Evolutionary conservation across 2,113 vertebrate genomes (phyloP), one percentile per base, ranked within the genome.

Genomic region (Stegostoma tigrinum): DNA sequence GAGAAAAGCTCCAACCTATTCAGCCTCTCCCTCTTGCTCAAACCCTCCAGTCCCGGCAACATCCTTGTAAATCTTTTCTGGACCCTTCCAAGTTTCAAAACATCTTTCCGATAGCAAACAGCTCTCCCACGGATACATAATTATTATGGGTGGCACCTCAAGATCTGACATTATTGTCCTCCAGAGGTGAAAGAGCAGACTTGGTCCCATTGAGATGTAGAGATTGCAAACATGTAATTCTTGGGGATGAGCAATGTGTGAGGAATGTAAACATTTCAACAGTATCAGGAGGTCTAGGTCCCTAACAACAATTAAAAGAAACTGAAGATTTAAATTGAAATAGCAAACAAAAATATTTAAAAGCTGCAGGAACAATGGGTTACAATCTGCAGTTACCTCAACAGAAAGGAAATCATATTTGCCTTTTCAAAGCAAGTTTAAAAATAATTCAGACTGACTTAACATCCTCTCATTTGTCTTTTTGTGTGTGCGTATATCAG

Each of bases 371-470:
- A 67, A 67, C 17, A 93, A 66, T 38, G 38, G 34, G 34, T 55
- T 38, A 93, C 27, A 64, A 38, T 34, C 89, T 61, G 64, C 34
- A 64, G 89, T 61, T 64, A n/a, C 55, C 61, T 64, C 55, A 93
- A 23, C 19, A 23, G 89, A 91, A 12, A 93, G 61, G 89, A 93
- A 93, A 38, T n/a, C 30, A 38, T 66, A 42, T 66, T 61, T 93
- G 89, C 4, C 34, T 12, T 93, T 38, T n/a, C 61, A 93, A 93
- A 93, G n/a, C 55, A 17, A 93, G 61, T 67, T 93, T 64, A 93
- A 93, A 93, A 93, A 66, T 66, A 93, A 67, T 64, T 93, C 61
- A 38, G 89, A 66, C 15, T 93, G 66, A 93, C 34, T 64, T 23
- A 64, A 66, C 61, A 38, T 93, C 61, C 61, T 93, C 64, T 67